Conservation (phyloP, 2,888 invertebrate genomes). For the Gymnoscelis rufifasciata region DNA sequence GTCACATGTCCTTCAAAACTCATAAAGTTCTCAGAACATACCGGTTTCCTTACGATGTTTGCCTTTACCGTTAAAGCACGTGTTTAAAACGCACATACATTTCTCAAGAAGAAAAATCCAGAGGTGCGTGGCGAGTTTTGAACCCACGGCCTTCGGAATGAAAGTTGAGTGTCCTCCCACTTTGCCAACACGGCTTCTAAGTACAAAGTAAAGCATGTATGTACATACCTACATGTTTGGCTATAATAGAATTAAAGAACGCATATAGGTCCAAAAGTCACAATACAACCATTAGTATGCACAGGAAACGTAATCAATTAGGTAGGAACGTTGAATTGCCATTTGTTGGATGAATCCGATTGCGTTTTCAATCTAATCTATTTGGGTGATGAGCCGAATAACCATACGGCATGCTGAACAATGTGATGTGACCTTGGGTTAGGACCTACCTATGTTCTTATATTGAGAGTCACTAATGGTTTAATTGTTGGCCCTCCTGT, state of each 20-base stretch:
- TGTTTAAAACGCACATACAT: too few species aligned
- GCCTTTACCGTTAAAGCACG: too few species aligned
- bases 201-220: too few species aligned
- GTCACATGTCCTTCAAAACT: too few species aligned
- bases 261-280: constrained; percentile 15
- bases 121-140: too few species aligned
- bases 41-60: too few species aligned
- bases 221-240: too few species aligned
- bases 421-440: constrained; percentile 19
- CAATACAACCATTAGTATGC: constrained; percentile 35
- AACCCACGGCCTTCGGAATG: too few species aligned
- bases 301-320: constrained; percentile 59
- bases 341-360: constrained; percentile 45
- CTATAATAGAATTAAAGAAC: constrained; percentile 1
- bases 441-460: constrained; percentile 12
- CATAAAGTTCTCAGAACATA: too few species aligned
- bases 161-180: too few species aligned
- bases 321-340: constrained; percentile 28
- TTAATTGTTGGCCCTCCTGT: constrained; percentile 3
- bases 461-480: constrained; percentile 5
- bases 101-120: too few species aligned
- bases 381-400: constrained; percentile 31
- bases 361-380: constrained; percentile 26
- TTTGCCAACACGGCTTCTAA: too few species aligned
- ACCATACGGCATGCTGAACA: constrained; percentile 21